These are phyloP conservation scores for Heliconius congener DNA, from an alignment of 1,140 invertebrate genomes.

Conservation along the genomic window DNA sequence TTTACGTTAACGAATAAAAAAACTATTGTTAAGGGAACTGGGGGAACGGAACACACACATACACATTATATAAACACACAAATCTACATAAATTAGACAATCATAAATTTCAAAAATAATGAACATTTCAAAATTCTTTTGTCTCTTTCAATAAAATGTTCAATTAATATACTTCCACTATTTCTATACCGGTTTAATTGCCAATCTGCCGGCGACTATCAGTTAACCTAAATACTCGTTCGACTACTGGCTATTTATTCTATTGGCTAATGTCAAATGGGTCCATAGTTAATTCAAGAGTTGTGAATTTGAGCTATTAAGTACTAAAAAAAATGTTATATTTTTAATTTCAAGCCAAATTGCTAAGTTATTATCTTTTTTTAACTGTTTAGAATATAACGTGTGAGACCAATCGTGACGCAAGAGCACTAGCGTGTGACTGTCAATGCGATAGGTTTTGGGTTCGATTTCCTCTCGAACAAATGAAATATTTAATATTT, in stretches of 20 bases:
- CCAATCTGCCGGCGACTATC: slow-evolving; percentile 6
- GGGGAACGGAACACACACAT: too few species aligned
- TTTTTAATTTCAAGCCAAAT: neutral
- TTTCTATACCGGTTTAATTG: neutral
- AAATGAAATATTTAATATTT: too few species aligned
- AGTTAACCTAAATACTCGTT: slow-evolving; percentile 11
- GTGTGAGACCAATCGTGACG: too few species aligned
- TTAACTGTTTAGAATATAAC: too few species aligned
- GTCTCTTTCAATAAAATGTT: neutral
- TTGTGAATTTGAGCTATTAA: neutral
- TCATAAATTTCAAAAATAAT: too few species aligned
- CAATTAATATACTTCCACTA: slow-evolving; percentile 6
- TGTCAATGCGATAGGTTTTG: too few species aligned
- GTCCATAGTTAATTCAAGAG: neutral
- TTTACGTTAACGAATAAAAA: too few species aligned
- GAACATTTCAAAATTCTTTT: too few species aligned
- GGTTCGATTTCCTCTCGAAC: too few species aligned
- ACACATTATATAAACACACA: neutral
- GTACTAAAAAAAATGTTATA: neutral
- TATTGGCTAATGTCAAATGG: slow-evolving; percentile 1
- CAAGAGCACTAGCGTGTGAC: too few species aligned
- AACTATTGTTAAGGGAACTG: too few species aligned
- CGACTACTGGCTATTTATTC: neutral
- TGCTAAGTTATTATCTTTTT: too few species aligned
- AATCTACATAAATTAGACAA: neutral